Base-by-base conservation (phyloP, 2,888 invertebrate genomes). In the Ornithoptera priamus region DNA sequence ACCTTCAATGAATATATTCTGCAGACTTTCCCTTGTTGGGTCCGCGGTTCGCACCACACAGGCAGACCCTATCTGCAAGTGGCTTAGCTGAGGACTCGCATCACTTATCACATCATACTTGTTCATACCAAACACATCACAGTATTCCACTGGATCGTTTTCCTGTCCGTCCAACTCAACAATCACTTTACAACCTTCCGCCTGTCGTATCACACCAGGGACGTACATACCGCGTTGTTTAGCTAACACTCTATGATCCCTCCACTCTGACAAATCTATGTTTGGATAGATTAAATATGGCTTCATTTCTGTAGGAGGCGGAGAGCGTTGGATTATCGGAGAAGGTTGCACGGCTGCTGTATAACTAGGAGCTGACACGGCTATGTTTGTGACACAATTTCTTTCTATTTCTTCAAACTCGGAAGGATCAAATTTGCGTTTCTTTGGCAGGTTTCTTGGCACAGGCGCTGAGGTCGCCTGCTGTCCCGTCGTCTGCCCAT, bases 231-330 rank as follows among this genome's bases (percentile, higher is more conserved):
- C 95, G 75, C 96, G 95, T 81, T 96, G 95, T 85, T 97, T 97
- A 59, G 98, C 99, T 78, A 99, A 93, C 72, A 99, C 97, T 78
- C 98, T 94, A 85, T 98, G 98, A 82, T 97, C 97, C 77, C 96
- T 95, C 99, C 99, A 99, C 89, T 99, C 98, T 80, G 95, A 96
- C 77, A 99, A 94, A 92, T 99, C 97, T 75, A 99, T 94, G 78
- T 93, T 92, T 18, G 94, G 94, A 81, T 94, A 95, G 42, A 87
- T 81, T 42, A 80, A 77, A 75, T 83, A 89, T 2, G 83, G 77
- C 72, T 94, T 94, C 57, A 93, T 87, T 56, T 94, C 94, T 22
- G 90, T 85, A 57, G 94, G 93, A 71, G 94, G 94, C 1, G 94
- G 94, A 1, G 93, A 92, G 59, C 91, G 88, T 73, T 84, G 89